Percentiles rank a stretch among this genome's conserved stretches.
Conservation (phyloP, 2,797 vertebrate species). For the Sebastes baramenuke region DNA sequence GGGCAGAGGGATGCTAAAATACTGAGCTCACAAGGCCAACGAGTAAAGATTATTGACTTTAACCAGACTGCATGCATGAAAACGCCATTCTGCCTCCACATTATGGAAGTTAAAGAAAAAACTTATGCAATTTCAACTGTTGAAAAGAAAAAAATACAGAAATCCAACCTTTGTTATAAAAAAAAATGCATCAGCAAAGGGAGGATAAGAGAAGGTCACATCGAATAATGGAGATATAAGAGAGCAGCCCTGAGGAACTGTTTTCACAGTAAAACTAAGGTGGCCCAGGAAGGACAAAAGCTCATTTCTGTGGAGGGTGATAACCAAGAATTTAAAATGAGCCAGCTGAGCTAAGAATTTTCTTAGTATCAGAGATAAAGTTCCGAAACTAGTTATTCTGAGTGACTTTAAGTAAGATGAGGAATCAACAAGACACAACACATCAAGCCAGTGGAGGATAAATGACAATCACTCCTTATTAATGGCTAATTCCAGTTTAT, state of each 20-base stretch:
- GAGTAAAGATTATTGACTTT: background rate
- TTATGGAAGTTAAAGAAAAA: background rate
- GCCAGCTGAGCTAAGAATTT: background rate
- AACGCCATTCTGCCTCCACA: background rate
- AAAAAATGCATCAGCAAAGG: background rate
- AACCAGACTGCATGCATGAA: background rate
- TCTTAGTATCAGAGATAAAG: background rate
- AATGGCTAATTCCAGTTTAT: background rate
- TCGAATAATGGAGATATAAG: slow-evolving; percentile 1
- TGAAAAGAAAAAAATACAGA: background rate
- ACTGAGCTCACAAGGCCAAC: background rate
- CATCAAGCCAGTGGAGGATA: background rate
- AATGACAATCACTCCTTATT: background rate
- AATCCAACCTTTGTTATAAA: background rate
- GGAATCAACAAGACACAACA: background rate
- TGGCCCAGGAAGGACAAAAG: slow-evolving; percentile 12
- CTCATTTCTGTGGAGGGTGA: slow-evolving; percentile 6
- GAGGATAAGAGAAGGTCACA: slow-evolving; percentile 8
- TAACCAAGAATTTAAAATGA: background rate
- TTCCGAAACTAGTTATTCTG: background rate
- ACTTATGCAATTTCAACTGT: background rate
- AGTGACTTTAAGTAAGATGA: background rate
- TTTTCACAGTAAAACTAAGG: slow-evolving; percentile 1
- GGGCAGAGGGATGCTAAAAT: background rate
- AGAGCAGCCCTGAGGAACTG: slow-evolving; percentile 15